Evolutionary conservation across 1,140 invertebrate species (phyloP).

Genomic region (Drosophila kikkawai): DNA sequence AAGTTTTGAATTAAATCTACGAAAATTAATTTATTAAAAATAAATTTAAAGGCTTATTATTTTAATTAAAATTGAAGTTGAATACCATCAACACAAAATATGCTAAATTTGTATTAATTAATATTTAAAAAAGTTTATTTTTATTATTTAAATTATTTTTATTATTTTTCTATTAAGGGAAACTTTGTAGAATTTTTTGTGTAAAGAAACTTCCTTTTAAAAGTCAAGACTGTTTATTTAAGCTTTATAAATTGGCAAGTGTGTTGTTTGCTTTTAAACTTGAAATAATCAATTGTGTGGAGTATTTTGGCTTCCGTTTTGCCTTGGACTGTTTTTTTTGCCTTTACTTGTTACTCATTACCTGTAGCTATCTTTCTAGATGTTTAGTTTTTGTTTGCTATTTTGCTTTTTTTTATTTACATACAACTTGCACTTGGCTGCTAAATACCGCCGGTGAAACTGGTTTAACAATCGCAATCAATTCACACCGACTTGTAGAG

Average conservation of each 20-base stretch:
- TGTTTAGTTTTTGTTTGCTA: background rate
- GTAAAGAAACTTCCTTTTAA: background rate
- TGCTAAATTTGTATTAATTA: background rate
- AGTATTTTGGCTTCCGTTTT: conserved; percentile 8
- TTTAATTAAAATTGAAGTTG: background rate
- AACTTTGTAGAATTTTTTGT: too few relatives aligned
- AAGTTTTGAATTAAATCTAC: background rate
- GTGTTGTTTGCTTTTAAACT: background rate
- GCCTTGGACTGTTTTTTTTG: background rate
- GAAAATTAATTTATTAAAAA: background rate
- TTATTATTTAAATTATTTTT: background rate
- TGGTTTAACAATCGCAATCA: conserved; percentile 62
- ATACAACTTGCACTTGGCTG: conserved; percentile 73
- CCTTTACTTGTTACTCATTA: conserved; percentile 10
- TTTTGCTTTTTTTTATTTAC: conserved; percentile 20
- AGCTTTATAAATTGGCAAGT: background rate
- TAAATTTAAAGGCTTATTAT: background rate
- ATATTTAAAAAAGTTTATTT: background rate
- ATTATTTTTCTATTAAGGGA: background rate
- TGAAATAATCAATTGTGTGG: background rate
- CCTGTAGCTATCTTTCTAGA: conserved; percentile 24
- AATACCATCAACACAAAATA: background rate
- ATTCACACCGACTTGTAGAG: conserved; percentile 37
- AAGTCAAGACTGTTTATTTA: background rate
- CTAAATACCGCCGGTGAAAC: conserved; percentile 63